Evolutionary conservation across 2,797 vertebrate genomes (phyloP).

Genomic region (Sciurus vulgaris): DNA sequence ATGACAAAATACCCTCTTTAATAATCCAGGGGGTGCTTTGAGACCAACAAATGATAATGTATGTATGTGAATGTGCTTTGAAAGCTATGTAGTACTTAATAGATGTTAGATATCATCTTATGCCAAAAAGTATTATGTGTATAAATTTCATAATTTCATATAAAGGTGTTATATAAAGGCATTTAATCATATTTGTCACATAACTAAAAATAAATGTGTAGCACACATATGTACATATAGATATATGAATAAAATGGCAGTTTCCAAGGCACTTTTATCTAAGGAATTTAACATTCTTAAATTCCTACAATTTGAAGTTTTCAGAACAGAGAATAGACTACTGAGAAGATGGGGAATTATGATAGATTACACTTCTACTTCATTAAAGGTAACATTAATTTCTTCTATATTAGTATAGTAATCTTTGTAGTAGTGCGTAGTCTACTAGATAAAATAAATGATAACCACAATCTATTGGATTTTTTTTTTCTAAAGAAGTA

Average conservation of each 20-base stretch:
- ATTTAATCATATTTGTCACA: neutral
- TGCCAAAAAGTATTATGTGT: neutral
- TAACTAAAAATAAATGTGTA: neutral
- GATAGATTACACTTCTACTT: slow-evolving; percentile 6
- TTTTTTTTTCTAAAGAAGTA: neutral
- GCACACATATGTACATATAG: neutral
- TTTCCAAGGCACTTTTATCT: neutral
- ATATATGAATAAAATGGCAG: neutral
- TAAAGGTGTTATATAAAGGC: neutral
- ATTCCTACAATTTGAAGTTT: neutral
- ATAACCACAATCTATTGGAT: neutral
- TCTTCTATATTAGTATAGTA: neutral
- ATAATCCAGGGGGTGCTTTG: neutral
- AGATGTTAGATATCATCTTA: neutral
- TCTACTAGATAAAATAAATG: neutral
- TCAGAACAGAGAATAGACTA: neutral
- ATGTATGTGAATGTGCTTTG: neutral
- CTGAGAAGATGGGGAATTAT: neutral
- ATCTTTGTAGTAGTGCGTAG: neutral
- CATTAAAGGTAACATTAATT: neutral
- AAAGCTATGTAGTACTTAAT: neutral
- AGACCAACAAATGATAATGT: neutral
- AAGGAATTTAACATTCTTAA: neutral
- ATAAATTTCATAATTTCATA: neutral
- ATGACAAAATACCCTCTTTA: neutral